phyloP scores from a whole-genome alignment of 2,797 vertebrate genomes.

The Thunnus albacares region DNA sequence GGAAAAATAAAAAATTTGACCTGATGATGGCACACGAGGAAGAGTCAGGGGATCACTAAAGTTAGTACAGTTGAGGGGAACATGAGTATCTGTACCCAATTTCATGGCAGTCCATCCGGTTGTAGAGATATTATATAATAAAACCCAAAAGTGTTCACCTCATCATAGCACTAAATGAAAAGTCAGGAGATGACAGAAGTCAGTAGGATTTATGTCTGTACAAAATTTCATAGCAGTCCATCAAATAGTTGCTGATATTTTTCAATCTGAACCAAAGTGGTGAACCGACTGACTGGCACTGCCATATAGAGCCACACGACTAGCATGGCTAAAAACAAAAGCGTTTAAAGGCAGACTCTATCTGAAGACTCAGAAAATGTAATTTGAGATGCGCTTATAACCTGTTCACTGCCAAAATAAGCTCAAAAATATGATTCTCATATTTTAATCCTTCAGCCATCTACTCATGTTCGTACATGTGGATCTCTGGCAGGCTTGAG shows the following conservation, averaged over 20 bases:
- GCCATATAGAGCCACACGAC: neutral
- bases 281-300: neutral
- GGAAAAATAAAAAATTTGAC: neutral
- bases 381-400: neutral
- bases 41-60: neutral
- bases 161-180: neutral
- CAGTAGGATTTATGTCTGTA: too few species aligned
- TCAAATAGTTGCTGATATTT: neutral
- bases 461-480: constrained; percentile 22
- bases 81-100: too few species aligned
- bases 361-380: neutral
- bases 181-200: too few species aligned
- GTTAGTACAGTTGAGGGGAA: neutral
- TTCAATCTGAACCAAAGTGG: neutral
- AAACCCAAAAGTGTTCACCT: neutral
- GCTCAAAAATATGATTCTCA: constrained; percentile 2
- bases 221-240: too few species aligned
- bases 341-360: neutral
- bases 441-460: constrained; percentile 21
- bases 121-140: neutral
- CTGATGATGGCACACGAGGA: neutral
- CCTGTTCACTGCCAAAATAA: neutral
- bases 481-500: constrained; percentile 35
- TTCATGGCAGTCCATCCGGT: neutral
- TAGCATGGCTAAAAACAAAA: neutral